phyloP scores from a whole-genome alignment of 2,888 invertebrate species.

The Metacarcinus magister region DNA sequence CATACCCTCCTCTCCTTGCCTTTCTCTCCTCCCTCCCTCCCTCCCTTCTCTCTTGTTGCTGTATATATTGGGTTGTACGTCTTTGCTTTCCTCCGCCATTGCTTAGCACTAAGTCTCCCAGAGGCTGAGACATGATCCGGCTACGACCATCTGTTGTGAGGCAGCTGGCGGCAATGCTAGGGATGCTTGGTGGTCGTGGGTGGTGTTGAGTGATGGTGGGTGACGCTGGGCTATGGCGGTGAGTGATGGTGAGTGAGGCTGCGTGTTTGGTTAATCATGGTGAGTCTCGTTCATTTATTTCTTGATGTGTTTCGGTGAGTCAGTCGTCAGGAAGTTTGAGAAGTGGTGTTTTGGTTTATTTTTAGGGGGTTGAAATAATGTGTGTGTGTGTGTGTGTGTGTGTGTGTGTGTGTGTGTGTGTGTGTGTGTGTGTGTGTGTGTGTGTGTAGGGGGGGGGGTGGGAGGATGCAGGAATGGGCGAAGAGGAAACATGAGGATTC shows the following conservation, averaged over 20 bases:
- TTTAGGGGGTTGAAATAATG: not conserved
- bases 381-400: slow-evolving; percentile 6
- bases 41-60: not conserved
- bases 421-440: too few relatives aligned
- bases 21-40: not conserved
- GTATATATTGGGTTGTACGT: not conserved
- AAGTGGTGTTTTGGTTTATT: too few relatives aligned
- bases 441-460: too few relatives aligned
- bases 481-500: too few relatives aligned
- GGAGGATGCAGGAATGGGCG: too few relatives aligned
- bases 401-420: not conserved
- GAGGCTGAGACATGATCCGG: not conserved
- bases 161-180: not conserved
- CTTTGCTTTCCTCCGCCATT: not conserved
- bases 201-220: not conserved
- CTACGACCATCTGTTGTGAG: not conserved
- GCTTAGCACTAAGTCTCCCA: not conserved
- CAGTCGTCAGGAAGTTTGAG: too few relatives aligned
- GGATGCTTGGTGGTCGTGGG: not conserved
- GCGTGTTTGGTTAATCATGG: not conserved
- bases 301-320: too few relatives aligned
- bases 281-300: too few relatives aligned
- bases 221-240: not conserved
- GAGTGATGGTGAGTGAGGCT: not conserved
- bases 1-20: not conserved